Percentiles rank a stretch among this genome's conserved stretches.
Conservation (phyloP, 64 coral and sea anemone species). For the Montipora sp. region DNA sequence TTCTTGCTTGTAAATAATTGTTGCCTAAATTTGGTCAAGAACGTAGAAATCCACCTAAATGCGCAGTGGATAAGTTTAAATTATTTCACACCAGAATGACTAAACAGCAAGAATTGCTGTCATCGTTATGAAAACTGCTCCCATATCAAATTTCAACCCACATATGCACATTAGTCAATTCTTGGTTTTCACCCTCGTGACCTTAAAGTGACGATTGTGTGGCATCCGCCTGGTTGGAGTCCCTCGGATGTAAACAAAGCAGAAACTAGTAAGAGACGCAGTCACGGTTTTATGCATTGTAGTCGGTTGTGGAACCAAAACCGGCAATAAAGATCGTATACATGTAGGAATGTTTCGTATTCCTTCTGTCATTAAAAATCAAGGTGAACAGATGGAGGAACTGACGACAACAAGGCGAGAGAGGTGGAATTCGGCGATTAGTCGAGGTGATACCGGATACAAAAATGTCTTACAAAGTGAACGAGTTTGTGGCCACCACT, state of each 20-base stretch:
- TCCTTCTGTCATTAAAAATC: neutral
- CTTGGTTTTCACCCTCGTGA: conserved; percentile 33
- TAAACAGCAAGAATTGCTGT: too few relatives aligned
- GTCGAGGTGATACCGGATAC: neutral
- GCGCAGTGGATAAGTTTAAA: too few relatives aligned
- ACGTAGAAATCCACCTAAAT: too few relatives aligned
- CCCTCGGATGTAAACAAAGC: conserved; percentile 55
- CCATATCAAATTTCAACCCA: too few relatives aligned
- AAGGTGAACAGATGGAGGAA: neutral
- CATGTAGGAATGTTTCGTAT: too few relatives aligned
- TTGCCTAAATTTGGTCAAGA: too few relatives aligned
- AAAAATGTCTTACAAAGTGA: neutral
- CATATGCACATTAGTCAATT: neutral
- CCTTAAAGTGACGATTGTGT: conserved; percentile 12
- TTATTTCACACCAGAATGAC: too few relatives aligned
- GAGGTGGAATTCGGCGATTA: neutral
- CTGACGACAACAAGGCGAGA: neutral
- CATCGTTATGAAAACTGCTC: too few relatives aligned
- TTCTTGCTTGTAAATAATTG: too few relatives aligned
- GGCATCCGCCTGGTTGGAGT: conserved; percentile 46
- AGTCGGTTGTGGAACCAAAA: conserved; percentile 30
- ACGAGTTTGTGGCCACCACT: neutral
- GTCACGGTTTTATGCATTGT: conserved; percentile 27
- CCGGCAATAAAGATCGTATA: neutral
- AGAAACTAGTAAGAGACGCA: conserved; percentile 21